Percentiles rank a stretch among this genome's conserved stretches.
These are phyloP conservation scores for Sarcophilus harrisii DNA, from an alignment of 2,797 vertebrate species.

Conservation along the genomic window DNA sequence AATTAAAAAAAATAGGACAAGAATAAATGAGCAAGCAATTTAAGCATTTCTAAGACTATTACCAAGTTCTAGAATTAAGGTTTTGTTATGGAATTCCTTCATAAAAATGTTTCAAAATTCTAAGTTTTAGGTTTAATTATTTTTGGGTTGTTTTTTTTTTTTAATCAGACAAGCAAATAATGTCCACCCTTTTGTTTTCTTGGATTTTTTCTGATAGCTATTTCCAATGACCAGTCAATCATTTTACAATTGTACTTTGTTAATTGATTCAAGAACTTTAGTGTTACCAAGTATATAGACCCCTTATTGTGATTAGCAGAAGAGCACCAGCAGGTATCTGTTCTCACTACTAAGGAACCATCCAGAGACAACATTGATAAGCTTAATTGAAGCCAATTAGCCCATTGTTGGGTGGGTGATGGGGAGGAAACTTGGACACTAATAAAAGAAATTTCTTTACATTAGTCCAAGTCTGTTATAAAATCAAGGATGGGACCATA, in stretches of 20 bases:
- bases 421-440: background rate
- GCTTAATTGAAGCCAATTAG: background rate
- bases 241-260: background rate
- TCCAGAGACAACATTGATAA: background rate
- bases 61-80: conserved; percentile 16
- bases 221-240: background rate
- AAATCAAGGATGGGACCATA: background rate
- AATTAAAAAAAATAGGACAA: background rate
- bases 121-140: background rate
- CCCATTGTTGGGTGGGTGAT: background rate
- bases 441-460: conserved; percentile 35
- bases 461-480: background rate
- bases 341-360: conserved; percentile 1
- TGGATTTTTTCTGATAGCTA: background rate
- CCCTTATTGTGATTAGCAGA: background rate
- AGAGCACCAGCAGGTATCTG: background rate
- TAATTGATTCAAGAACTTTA: background rate
- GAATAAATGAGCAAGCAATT: background rate
- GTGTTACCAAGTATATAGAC: background rate
- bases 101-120: conserved; percentile 20
- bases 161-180: background rate
- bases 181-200: background rate
- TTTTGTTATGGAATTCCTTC: conserved; percentile 30
- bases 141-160: background rate
- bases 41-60: conserved; percentile 32